These are phyloP conservation scores for Copidosoma floridanum DNA, from an alignment of 1,140 invertebrate genomes.

Conservation along the genomic window DNA sequence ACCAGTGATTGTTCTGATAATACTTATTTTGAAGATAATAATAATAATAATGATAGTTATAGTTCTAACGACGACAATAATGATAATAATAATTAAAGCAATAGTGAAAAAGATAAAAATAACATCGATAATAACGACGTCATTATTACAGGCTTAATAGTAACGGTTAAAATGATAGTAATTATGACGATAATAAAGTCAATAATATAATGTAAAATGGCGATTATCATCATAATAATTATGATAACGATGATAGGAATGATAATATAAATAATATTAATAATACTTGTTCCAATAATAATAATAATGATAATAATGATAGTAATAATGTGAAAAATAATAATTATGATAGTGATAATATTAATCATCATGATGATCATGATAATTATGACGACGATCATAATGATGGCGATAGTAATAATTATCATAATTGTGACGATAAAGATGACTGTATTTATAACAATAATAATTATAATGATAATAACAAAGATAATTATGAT, in stretches of 20 bases:
- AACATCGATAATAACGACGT: background rate
- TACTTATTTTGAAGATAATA: conserved; percentile 14
- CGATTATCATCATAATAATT: too few species aligned
- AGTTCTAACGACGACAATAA: too few species aligned
- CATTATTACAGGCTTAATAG: background rate
- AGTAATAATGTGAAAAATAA: background rate
- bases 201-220: too few species aligned
- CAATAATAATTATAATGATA: background rate
- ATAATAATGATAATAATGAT: background rate
- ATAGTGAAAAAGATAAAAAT: too few species aligned
- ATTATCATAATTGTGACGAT: too few species aligned
- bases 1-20: conserved; percentile 13
- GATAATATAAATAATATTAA: too few species aligned
- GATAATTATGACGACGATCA: background rate
- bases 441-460: too few species aligned
- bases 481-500: background rate
- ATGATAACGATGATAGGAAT: too few species aligned
- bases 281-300: too few species aligned
- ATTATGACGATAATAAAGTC: too few species aligned
- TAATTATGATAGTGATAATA: background rate
- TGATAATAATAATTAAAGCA: background rate
- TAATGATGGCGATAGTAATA: background rate
- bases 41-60: conserved; percentile 17
- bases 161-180: too few species aligned
- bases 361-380: background rate